Evolutionary conservation across 1,140 invertebrate species (phyloP).

Genomic region (Zaprionus davidi): DNA sequence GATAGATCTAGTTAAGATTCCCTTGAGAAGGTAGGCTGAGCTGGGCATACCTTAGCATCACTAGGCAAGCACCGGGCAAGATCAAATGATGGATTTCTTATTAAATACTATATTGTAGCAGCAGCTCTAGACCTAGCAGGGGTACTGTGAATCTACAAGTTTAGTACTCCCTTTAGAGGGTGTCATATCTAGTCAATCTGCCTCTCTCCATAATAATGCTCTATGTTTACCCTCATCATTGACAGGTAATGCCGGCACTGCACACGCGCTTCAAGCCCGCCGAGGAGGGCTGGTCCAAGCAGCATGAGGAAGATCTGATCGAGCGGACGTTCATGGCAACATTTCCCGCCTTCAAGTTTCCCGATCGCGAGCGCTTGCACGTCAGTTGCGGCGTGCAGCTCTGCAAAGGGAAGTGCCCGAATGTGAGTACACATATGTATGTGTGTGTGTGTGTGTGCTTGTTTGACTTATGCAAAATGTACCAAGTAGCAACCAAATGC

Average conservation of each 20-base stretch:
- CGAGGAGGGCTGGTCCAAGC: constrained; percentile 84
- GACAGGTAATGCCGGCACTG: constrained; percentile 81
- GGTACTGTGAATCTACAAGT: too few relatives aligned
- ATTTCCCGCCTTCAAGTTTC: constrained; percentile 92
- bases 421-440: constrained; percentile 82
- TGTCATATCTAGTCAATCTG: background rate
- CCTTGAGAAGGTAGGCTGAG: too few relatives aligned
- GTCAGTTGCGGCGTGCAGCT: constrained; percentile 88
- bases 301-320: constrained; percentile 80
- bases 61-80: too few relatives aligned
- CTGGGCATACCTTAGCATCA: too few relatives aligned
- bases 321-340: constrained; percentile 85
- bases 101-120: too few relatives aligned
- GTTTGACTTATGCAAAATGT: constrained; percentile 8
- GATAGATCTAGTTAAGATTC: too few relatives aligned
- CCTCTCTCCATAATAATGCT: background rate
- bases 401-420: constrained; percentile 88
- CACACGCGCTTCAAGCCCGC: constrained; percentile 65
- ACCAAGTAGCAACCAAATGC: constrained; percentile 22
- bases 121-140: too few relatives aligned
- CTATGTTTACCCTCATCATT: background rate
- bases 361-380: constrained; percentile 89
- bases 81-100: too few relatives aligned
- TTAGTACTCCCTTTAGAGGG: too few relatives aligned
- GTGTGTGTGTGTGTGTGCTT: background rate